phyloP scores from a whole-genome alignment of 2,888 invertebrate species.

The Andrena trimmerana region DNA sequence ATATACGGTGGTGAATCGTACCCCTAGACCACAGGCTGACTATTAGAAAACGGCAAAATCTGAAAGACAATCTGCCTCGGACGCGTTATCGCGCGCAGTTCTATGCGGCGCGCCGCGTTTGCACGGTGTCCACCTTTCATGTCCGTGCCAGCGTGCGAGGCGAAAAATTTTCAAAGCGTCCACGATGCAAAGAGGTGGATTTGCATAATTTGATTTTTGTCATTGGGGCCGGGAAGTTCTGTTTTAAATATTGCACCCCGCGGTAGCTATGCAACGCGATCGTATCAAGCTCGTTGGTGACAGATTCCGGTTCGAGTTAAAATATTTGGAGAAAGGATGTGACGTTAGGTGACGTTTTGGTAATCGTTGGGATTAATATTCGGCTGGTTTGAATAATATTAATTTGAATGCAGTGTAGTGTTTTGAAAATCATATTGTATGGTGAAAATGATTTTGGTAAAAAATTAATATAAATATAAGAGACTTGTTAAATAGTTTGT shows the following conservation, averaged over 20 bases:
- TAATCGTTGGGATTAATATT: too few relatives aligned
- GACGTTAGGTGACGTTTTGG: too few relatives aligned
- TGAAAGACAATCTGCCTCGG: constrained; percentile 69
- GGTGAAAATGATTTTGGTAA: too few relatives aligned
- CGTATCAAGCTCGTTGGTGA: too few relatives aligned
- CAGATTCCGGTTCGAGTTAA: too few relatives aligned
- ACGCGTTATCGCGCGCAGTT: constrained; percentile 34
- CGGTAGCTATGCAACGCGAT: too few relatives aligned
- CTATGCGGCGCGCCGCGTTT: constrained; percentile 9
- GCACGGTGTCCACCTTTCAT: constrained; percentile 9
- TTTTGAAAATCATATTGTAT: too few relatives aligned
- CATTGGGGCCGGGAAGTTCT: background rate
- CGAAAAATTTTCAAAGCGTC: background rate
- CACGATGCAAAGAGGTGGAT: background rate
- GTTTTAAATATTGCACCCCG: background rate
- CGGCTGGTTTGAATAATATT: too few relatives aligned
- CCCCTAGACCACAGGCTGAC: constrained; percentile 83
- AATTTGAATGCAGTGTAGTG: too few relatives aligned
- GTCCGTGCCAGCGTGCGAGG: background rate
- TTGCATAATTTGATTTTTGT: background rate
- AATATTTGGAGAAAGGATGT: too few relatives aligned
- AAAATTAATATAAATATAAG: too few relatives aligned
- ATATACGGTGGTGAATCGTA: constrained; percentile 75
- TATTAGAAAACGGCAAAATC: constrained; percentile 77
- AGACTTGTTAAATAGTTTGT: too few relatives aligned